These are phyloP conservation scores for Drosophila sp. DNA, from an alignment of 1,140 invertebrate species.

Conservation along the genomic window DNA sequence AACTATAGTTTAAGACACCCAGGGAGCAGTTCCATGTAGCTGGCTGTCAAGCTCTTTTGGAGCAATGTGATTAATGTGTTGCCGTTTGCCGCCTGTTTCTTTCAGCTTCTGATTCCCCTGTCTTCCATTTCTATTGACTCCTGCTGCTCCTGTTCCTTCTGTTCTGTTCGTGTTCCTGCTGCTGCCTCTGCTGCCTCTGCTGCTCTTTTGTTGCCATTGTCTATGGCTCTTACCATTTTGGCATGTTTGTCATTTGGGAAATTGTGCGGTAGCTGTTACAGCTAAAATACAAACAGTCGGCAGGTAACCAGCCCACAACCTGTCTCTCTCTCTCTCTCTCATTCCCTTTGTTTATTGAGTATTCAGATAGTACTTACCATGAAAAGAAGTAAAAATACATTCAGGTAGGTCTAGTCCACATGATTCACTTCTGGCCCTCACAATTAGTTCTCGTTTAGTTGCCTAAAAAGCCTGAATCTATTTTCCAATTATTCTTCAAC, in stretches of 20 bases:
- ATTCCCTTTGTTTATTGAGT: conserved; percentile 3
- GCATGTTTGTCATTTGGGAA: conserved; percentile 83
- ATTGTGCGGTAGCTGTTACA: conserved; percentile 77
- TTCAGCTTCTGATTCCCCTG: conserved; percentile 31
- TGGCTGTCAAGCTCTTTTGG: conserved; percentile 79
- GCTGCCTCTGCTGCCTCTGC: conserved; percentile 18
- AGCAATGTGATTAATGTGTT: conserved; percentile 81
- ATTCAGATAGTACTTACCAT: conserved; percentile 28
- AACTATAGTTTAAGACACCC: conserved; percentile 49
- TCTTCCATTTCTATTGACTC: not conserved
- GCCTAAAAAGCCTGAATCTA: not conserved
- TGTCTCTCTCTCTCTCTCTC: not conserved
- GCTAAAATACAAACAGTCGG: conserved; percentile 70
- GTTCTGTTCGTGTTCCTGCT: no score
- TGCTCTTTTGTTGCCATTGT: conserved; percentile 65
- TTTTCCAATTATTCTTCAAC: no score
- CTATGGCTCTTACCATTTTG: conserved; percentile 75
- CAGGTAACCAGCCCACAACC: conserved; percentile 54
- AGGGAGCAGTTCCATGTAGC: conserved; percentile 70
- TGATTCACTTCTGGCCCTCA: conserved; percentile 19
- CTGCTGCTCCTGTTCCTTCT: conserved; percentile 23
- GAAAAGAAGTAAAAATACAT: conserved; percentile 4
- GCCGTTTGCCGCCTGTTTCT: conserved; percentile 42
- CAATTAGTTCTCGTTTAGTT: not conserved
- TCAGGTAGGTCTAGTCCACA: conserved; percentile 4